Percentiles rank a stretch among this genome's conserved stretches.
Evolutionary conservation across 53 echinoderm and acorn worm species (phyloP).

Genomic region (Crossaster papposus): DNA sequence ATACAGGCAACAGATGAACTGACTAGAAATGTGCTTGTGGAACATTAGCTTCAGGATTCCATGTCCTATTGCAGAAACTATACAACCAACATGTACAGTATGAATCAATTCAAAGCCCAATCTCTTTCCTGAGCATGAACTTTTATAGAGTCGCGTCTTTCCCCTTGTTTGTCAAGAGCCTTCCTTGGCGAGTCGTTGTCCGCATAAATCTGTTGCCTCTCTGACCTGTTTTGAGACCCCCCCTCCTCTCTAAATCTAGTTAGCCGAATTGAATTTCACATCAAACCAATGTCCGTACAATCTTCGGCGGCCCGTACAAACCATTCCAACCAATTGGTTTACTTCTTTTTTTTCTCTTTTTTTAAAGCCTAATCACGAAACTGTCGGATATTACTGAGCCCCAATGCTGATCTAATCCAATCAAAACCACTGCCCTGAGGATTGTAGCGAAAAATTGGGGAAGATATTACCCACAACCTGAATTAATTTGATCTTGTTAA

Average conservation of each 20-base stretch:
- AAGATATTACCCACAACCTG: constrained; percentile 38
- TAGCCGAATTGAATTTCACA: constrained; percentile 56
- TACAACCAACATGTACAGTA: not conserved
- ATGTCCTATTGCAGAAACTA: too few relatives aligned
- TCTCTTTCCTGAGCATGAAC: not conserved
- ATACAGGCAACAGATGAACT: too few relatives aligned
- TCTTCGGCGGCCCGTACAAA: not conserved
- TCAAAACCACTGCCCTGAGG: constrained; percentile 15
- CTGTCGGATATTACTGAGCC: constrained; percentile 42
- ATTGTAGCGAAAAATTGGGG: not conserved
- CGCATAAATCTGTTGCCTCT: constrained; percentile 44
- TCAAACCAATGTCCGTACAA: constrained; percentile 57
- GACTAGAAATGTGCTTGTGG: too few relatives aligned
- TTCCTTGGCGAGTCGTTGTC: not conserved
- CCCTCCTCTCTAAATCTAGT: constrained; percentile 32
- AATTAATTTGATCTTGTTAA: constrained; percentile 54
- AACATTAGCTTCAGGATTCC: too few relatives aligned
- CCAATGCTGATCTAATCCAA: constrained; percentile 31
- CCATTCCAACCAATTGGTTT: constrained; percentile 43
- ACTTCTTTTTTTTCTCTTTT: constrained; percentile 22
- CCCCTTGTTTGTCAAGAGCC: not conserved
- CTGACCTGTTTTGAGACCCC: constrained; percentile 31
- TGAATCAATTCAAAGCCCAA: not conserved
- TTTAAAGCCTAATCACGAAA: constrained; percentile 35
- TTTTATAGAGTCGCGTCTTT: not conserved